Evolutionary conservation across 2,888 invertebrate genomes (phyloP).

Genomic region (Ectemnius cavifrons): DNA sequence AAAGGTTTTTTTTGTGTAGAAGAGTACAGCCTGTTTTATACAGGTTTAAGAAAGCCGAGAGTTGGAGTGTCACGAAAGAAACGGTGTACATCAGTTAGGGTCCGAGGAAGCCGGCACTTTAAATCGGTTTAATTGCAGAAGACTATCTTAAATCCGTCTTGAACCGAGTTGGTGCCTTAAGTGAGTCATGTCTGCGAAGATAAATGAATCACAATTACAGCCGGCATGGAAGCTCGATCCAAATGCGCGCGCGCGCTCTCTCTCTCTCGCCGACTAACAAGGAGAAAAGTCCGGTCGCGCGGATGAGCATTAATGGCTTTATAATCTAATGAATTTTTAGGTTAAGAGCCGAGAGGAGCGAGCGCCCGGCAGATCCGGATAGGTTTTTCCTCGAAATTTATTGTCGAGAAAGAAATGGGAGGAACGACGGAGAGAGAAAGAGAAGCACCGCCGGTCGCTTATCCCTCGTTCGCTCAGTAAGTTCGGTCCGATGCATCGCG

Average conservation of each 20-base stretch:
- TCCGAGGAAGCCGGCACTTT: too few species aligned
- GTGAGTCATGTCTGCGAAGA: not conserved
- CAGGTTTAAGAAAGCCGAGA: too few species aligned
- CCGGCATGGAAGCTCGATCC: conserved; percentile 48
- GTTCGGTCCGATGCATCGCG: conserved; percentile 34
- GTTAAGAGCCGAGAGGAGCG: conserved; percentile 63
- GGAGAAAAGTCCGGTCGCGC: conserved; percentile 59
- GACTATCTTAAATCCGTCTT: too few species aligned
- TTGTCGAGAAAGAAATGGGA: conserved; percentile 61
- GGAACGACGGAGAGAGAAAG: conserved; percentile 34
- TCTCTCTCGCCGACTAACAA: conserved; percentile 34
- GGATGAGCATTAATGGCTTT: conserved; percentile 75
- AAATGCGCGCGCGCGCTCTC: conserved; percentile 21
- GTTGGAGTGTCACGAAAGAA: too few species aligned
- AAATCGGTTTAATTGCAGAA: too few species aligned
- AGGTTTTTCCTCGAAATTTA: conserved; percentile 70
- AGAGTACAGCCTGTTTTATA: too few species aligned
- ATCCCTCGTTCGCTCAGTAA: conserved; percentile 51
- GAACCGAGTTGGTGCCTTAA: not conserved
- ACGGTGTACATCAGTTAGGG: too few species aligned
- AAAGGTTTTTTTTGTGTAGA: too few species aligned
- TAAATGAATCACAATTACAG: conserved; percentile 27
- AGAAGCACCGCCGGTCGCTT: conserved; percentile 37
- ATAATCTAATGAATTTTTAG: conserved; percentile 76
- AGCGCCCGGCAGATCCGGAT: conserved; percentile 54